Evolutionary conservation across 2,888 invertebrate genomes (phyloP).

Genomic region (Cataglyphis cursor): DNA sequence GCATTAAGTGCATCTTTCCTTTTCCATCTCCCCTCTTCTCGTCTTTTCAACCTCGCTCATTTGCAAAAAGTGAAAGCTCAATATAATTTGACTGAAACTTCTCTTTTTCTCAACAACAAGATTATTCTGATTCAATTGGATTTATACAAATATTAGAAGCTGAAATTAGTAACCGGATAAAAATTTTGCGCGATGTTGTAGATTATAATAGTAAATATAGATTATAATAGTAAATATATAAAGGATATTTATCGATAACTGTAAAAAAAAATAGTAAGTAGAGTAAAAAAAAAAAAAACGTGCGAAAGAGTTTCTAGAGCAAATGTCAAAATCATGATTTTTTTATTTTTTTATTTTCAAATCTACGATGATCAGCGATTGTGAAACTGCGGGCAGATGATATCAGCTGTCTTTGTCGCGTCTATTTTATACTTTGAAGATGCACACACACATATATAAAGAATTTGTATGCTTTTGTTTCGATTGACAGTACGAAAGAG

Average conservation of each 20-base stretch:
- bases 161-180: not conserved
- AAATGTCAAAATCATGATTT: not conserved
- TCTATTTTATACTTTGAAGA: not conserved
- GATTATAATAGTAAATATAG: not conserved
- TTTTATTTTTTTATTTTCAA: too few relatives aligned
- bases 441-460: not conserved
- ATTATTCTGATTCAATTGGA: not conserved
- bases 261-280: not conserved
- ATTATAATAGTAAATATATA: not conserved
- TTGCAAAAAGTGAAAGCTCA: conserved; percentile 18
- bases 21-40: not conserved
- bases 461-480: not conserved
- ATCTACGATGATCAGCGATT: too few relatives aligned
- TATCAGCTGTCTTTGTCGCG: not conserved
- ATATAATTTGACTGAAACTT: conserved; percentile 4
- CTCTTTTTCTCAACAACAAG: not conserved
- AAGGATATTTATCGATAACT: not conserved
- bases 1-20: conserved; percentile 15
- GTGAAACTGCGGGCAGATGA: conserved; percentile 29
- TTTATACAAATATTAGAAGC: not conserved
- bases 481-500: not conserved
- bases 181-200: not conserved
- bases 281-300: too few relatives aligned
- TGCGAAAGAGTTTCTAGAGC: not conserved
- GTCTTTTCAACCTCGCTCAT: conserved; percentile 24